Percentiles rank a stretch among this genome's conserved stretches.
Conservation (phyloP, 2,113 vertebrate species). For the Grammomys surdaster region DNA sequence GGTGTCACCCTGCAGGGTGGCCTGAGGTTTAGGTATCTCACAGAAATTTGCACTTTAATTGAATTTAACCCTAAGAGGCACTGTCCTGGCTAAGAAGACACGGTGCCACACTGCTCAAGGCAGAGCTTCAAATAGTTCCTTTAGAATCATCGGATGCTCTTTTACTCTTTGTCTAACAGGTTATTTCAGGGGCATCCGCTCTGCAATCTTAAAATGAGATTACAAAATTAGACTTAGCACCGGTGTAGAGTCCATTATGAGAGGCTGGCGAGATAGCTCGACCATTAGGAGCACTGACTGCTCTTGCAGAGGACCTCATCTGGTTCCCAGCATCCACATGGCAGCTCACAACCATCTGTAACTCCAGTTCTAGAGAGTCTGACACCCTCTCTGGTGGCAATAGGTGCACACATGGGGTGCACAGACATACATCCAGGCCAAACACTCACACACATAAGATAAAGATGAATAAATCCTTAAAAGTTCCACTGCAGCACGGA, state of each 20-base stretch:
- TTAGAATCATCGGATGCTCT: background rate
- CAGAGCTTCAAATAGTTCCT: background rate
- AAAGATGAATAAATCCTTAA: background rate
- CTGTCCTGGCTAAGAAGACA: conserved; percentile 21
- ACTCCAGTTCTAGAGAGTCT: background rate
- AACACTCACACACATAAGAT: background rate
- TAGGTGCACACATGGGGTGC: background rate
- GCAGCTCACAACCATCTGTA: background rate
- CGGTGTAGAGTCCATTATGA: background rate
- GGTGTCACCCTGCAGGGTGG: background rate
- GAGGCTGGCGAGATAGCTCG: background rate
- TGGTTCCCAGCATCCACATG: background rate
- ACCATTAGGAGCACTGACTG: background rate
- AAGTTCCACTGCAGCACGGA: background rate
- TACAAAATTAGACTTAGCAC: background rate
- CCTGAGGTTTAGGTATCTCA: background rate
- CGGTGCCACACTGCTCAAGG: background rate
- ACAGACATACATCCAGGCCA: background rate
- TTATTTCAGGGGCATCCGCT: background rate
- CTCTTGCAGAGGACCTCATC: background rate
- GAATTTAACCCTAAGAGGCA: background rate
- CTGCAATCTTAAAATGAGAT: background rate
- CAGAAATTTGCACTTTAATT: background rate
- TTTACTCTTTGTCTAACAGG: conserved; percentile 1
- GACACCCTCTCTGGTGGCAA: background rate